Evolutionary conservation across 2,888 invertebrate species (phyloP).

Genomic region (Agonum fuliginosum): DNA sequence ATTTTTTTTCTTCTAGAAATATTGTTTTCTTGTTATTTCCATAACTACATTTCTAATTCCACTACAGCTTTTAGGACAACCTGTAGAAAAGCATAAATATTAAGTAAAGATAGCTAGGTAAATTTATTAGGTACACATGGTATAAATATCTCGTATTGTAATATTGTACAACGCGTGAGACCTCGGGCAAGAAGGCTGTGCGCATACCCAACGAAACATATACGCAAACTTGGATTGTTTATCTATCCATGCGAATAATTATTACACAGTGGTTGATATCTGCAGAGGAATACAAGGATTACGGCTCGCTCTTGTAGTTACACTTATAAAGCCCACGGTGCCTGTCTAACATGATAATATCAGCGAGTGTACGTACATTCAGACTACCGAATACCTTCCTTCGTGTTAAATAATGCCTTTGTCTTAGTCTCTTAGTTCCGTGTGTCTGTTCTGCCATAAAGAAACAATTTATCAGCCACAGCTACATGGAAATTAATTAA

Average conservation of each 20-base stretch:
- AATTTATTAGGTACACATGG: neutral
- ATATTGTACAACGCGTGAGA: neutral
- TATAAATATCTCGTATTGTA: neutral
- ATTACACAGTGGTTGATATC: constrained; percentile 58
- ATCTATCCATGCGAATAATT: constrained; percentile 57
- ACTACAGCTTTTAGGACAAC: no score
- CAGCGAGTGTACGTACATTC: constrained; percentile 33
- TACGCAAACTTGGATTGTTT: constrained; percentile 47
- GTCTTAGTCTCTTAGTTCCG: constrained; percentile 34
- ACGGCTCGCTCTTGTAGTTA: constrained; percentile 37
- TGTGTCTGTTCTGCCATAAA: constrained; percentile 48
- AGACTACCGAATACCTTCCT: constrained; percentile 23
- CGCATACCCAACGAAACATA: neutral
- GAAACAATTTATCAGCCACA: constrained; percentile 58
- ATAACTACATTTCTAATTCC: neutral
- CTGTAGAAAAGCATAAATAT: no score
- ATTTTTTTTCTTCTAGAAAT: no score
- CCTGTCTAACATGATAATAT: constrained; percentile 52
- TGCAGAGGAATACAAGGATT: constrained; percentile 57
- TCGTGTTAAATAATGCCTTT: constrained; percentile 52
- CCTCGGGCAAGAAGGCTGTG: neutral
- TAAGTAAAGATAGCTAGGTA: neutral
- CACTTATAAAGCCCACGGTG: constrained; percentile 44
- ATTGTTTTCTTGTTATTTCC: no score
- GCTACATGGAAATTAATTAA: constrained; percentile 58